Evolutionary conservation across 1,140 invertebrate genomes (phyloP), one percentile per base, ranked within the genome.

Genomic region (Drosophila yakuba): DNA sequence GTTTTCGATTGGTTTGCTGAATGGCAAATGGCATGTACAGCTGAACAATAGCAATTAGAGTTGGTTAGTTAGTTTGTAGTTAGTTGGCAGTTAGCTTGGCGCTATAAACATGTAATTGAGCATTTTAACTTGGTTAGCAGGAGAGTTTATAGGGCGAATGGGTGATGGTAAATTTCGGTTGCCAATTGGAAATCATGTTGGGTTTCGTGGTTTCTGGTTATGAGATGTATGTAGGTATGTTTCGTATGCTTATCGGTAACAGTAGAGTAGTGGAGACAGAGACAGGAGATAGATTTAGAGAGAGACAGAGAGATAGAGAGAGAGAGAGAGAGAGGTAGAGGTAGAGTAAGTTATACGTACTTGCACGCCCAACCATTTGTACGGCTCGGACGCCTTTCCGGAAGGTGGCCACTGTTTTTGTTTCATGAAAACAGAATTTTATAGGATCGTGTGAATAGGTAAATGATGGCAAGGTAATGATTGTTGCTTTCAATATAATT

Each of bases 381-480:
- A 99, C 97, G 94, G 98, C 98, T 93, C 98, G 97, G 93, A 99
- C 98, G 95, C 98, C 98, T 95, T 99, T 99, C 96, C 98, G 97
- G 97, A 99, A 99, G 94, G 98, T 97, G 92, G 98, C 97, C 97
- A 99, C 98, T 99, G 95, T 92, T 85, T 88, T 73, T 79, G 85
- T 84, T 88, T 92, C 91, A 92, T 91, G 90, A 91, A 92, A 88
- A 92, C 88, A 91, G 80, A 91, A 85, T 91, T 91, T 88, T 91
- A 91, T 89, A 91, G 91, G 91, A 91, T 89, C 76, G 91, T 92
- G 79, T 91, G 88, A 91, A 91, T 85, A 91, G 86, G 90, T 91
- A 91, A 90, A 91, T 91, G 88, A 91, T 78, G 89, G 72, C 82
- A 80, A 89, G 83, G 83, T 89, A 80, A 89, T 88, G 83, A 88